These are phyloP conservation scores for Phymanthus crucifer DNA, from an alignment of 92 coral and sea anemone species.

Conservation along the genomic window DNA sequence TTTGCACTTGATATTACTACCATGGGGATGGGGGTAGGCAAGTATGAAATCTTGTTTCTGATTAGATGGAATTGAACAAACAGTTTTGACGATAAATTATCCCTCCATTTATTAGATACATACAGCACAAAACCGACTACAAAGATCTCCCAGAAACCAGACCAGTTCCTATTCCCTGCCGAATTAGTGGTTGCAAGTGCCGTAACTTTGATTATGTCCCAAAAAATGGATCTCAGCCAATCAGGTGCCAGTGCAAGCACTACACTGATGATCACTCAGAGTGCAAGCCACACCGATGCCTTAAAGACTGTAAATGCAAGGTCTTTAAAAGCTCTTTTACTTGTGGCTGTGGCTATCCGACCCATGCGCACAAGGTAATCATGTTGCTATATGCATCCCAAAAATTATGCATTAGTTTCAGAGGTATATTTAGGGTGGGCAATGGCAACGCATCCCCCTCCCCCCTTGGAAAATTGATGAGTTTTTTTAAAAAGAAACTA, in stretches of 20 bases:
- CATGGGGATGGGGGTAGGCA: no score
- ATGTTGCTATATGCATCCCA: background rate
- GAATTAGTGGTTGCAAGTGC: conserved; percentile 82
- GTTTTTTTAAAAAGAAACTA: no score
- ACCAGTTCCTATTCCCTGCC: conserved; percentile 88
- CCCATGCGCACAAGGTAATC: conserved; percentile 87
- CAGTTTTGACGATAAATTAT: background rate
- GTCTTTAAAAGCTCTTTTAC: conserved; percentile 88
- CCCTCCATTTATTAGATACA: conserved; percentile 60
- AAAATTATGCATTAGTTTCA: no score
- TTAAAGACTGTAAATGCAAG: conserved; percentile 84
- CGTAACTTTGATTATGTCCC: conserved; percentile 84
- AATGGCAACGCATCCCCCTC: no score
- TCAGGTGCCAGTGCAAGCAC: conserved; percentile 98
- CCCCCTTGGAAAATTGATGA: no score
- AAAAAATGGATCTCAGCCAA: conserved; percentile 92
- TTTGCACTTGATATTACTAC: no score
- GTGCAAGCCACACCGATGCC: conserved; percentile 80
- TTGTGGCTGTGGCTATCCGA: conserved; percentile 94
- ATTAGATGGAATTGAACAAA: no score
- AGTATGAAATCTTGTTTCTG: no score
- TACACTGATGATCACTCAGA: conserved; percentile 89
- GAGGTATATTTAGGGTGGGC: no score
- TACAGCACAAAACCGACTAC: conserved; percentile 91
- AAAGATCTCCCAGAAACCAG: conserved; percentile 76